Base-by-base conservation (phyloP, 2,888 invertebrate genomes). In the Saturnia pavonia region DNA sequence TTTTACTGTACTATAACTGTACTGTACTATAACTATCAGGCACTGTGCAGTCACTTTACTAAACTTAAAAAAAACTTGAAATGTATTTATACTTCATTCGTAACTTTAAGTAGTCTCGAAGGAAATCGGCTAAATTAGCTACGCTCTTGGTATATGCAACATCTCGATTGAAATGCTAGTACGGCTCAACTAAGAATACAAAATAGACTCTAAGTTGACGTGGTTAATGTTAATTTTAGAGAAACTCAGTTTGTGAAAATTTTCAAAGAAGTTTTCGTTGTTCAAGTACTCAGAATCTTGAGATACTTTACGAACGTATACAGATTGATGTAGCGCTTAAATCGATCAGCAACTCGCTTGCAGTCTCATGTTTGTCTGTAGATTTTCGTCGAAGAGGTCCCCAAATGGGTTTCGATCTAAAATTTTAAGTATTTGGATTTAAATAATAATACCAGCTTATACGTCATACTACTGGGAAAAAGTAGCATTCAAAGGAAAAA, bases 281-380 rank as follows among this genome's bases (percentile, higher is more conserved):
- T 81, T 77, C 79, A 80, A 83, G 82, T 84, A 82, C 19, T 63
- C 80, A 80, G 84, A 84, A 85, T 88, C 85, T 86, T 80, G 79
- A 78, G 82, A 86, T 86, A 88, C 83, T 88, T 88, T 88, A 85
- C 82, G 85, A 79, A 82, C 74, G 83, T 82, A 83, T 80, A 79
- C 75, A 81, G 84, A 84, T 84, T 87, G 84, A 85, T 85, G 80
- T 80, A 82, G 80, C 40, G 80, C 78, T 79, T 81, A 80, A 82
- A 81, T 80, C 82, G 81, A 82, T 77, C 78, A 76, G 81, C 84
- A 80, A 80, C 80, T 79, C 72, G 74, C 78, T 81, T 76, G 81
- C 79, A 81, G 78, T 84, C 81, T 84, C 84, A 84, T 82, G 85
- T 85, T 87, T 82, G 82, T 81, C 78, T 78, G 80, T 78, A 77